These are phyloP conservation scores for Aleadryas rufinucha DNA, from an alignment of 2,113 vertebrate genomes.

Conservation along the genomic window DNA sequence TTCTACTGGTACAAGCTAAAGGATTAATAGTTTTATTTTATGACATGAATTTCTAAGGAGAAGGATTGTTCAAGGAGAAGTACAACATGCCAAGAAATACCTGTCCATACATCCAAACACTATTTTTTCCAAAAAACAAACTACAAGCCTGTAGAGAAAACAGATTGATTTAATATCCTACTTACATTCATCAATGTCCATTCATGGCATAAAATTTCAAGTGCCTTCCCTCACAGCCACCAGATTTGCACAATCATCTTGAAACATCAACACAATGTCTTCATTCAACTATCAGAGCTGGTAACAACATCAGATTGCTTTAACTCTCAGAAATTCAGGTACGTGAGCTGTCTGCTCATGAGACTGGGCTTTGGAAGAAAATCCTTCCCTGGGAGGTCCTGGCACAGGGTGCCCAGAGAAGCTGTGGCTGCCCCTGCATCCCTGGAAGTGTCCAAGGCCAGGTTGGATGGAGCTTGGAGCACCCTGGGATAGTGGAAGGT, in stretches of 20 bases:
- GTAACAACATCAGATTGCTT: not conserved
- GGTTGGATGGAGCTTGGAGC: not conserved
- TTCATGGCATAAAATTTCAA: not conserved
- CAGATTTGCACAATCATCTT: not conserved
- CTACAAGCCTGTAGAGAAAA: not conserved
- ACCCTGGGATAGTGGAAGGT: accelerated
- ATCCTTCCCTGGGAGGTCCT: not conserved
- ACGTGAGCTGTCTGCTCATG: not conserved
- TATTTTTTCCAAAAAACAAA: not conserved
- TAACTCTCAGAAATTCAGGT: not conserved
- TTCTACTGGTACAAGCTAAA: not conserved
- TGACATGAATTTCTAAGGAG: not conserved
- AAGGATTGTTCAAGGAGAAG: not conserved
- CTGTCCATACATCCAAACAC: not conserved
- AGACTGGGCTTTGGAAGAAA: not conserved
- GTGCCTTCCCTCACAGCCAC: not conserved
- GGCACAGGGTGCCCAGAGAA: not conserved
- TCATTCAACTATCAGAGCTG: not conserved
- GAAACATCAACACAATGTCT: not conserved
- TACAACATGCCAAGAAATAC: not conserved
- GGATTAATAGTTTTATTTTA: not conserved
- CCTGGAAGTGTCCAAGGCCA: not conserved
- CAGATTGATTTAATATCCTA: not conserved
- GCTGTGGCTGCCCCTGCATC: not conserved
- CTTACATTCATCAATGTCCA: not conserved